Conservation (phyloP, 2,888 invertebrate genomes). For the Serrognathus titanus region DNA sequence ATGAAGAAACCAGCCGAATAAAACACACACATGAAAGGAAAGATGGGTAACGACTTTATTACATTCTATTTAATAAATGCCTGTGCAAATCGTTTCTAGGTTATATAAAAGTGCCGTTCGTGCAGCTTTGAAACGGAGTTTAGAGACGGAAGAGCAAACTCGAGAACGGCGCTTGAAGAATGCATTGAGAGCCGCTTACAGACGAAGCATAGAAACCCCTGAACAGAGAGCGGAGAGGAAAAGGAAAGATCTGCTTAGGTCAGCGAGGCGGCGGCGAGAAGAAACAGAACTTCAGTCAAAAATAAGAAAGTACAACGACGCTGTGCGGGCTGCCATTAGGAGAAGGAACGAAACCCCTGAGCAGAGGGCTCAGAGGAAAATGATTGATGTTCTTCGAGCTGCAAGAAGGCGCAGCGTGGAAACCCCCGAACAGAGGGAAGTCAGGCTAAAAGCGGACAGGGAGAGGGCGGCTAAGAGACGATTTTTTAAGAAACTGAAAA, state of each 20-base stretch:
- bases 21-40: neutral
- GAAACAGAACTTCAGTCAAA: conserved; percentile 16
- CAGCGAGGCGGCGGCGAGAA: conserved; percentile 13
- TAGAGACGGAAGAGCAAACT: conserved; percentile 18
- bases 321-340: conserved; percentile 18
- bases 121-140: conserved; percentile 8
- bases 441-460: conserved; percentile 16
- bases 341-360: conserved; percentile 16
- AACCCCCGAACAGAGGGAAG: conserved; percentile 14
- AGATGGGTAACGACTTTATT: neutral
- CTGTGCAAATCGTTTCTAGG: neutral
- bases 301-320: conserved; percentile 19
- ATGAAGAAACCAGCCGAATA: neutral
- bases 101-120: neutral
- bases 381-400: conserved; percentile 18
- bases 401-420: conserved; percentile 17
- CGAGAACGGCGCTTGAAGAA: conserved; percentile 14
- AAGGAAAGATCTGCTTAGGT: conserved; percentile 16
- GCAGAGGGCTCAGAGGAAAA: conserved; percentile 12
- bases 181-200: conserved; percentile 14
- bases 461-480: conserved; percentile 17
- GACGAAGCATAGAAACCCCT: conserved; percentile 15
- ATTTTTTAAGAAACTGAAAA: conserved; percentile 16
- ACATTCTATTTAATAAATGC: neutral
- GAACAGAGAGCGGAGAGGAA: conserved; percentile 14